Percentiles rank a stretch among this genome's conserved stretches.
Conservation (phyloP, 2,113 vertebrate species). For the Gadus chalcogrammus region DNA sequence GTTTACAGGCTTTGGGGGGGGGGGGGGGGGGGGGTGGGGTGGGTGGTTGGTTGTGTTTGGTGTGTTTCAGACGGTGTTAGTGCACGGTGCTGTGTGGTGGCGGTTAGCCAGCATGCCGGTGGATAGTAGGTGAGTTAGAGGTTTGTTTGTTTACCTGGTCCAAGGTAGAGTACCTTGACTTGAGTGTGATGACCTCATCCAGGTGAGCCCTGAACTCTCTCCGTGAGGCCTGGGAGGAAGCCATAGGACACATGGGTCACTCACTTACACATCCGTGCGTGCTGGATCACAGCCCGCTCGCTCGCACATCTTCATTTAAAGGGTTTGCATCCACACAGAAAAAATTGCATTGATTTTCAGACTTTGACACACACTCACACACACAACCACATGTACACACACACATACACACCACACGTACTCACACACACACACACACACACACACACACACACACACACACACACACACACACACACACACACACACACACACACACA, state of each 20-base stretch:
- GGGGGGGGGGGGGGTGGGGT: too few relatives aligned
- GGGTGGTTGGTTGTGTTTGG: too few relatives aligned
- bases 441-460: too few relatives aligned
- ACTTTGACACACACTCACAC: constrained; percentile 10
- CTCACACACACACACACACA: too few relatives aligned
- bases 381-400: constrained; percentile 3
- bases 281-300: not conserved
- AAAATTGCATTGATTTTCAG: not conserved
- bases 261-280: constrained; percentile 57
- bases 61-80: constrained; percentile 4
- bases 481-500: too few relatives aligned
- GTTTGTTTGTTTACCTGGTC: constrained; percentile 78
- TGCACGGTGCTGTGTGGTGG: constrained; percentile 48
- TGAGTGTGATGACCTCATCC: constrained; percentile 84
- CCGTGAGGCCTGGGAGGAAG: constrained; percentile 79
- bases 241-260: constrained; percentile 73
- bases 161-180: constrained; percentile 85
- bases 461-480: too few relatives aligned
- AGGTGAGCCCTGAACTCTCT: constrained; percentile 83
- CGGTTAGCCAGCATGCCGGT: constrained; percentile 64
- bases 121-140: constrained; percentile 54
- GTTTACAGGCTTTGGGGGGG: too few relatives aligned
- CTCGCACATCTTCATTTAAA: constrained; percentile 6
- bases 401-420: not conserved
- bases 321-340: constrained; percentile 6